Percentiles rank a stretch among this genome's conserved stretches.
phyloP scores from a whole-genome alignment of 1,140 invertebrate species.

The Papilio polyxenes region DNA sequence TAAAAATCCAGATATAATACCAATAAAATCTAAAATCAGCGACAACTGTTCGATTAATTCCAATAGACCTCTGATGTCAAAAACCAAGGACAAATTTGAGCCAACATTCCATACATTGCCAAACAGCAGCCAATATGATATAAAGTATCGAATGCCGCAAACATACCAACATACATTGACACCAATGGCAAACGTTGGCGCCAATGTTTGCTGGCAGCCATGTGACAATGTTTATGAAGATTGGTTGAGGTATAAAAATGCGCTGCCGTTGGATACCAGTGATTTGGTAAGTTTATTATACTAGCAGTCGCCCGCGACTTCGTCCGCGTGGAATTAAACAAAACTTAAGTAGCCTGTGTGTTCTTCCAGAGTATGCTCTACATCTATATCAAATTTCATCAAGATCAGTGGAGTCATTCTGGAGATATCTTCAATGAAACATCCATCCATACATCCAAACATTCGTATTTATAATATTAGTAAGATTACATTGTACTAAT shows the following conservation, averaged over 20 bases:
- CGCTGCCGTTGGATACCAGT: slow-evolving; percentile 71
- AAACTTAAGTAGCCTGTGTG: no score
- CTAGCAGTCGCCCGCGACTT: no score
- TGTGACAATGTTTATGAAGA: slow-evolving; percentile 76
- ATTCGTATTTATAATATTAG: no score
- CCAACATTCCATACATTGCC: slow-evolving; percentile 59
- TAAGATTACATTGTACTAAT: no score
- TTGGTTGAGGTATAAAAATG: slow-evolving; percentile 77
- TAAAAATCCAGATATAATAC: slow-evolving; percentile 76
- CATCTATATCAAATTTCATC: no score
- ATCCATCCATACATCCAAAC: no score
- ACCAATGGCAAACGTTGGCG: slow-evolving; percentile 64
- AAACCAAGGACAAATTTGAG: slow-evolving; percentile 69
- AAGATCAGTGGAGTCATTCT: no score
- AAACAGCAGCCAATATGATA: slow-evolving; percentile 43
- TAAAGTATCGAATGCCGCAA: slow-evolving; percentile 61
- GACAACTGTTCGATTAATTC: slow-evolving; percentile 71
- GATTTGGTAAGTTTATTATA: slow-evolving; percentile 64
- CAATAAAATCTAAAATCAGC: slow-evolving; percentile 71
- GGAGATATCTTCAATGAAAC: no score
- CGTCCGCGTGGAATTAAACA: no score
- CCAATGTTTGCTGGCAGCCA: slow-evolving; percentile 64
- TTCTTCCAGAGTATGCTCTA: no score
- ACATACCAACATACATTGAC: slow-evolving; percentile 56
- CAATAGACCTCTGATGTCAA: slow-evolving; percentile 65